These are phyloP conservation scores for Lypha dubia DNA, from an alignment of 2,888 invertebrate genomes.

Conservation along the genomic window DNA sequence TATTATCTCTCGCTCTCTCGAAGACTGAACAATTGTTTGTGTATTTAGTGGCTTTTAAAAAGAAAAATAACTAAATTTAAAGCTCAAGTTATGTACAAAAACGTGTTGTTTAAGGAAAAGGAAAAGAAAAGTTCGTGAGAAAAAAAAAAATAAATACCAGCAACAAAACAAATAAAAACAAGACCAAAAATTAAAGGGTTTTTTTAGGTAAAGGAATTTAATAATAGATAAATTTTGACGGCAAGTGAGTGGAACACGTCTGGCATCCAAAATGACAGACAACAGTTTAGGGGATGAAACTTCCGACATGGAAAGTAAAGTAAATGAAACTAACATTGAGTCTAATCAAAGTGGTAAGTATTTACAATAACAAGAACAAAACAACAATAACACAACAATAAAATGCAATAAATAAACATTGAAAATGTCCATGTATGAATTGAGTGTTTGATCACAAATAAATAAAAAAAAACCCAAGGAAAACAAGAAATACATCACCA, in stretches of 20 bases:
- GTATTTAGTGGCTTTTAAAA: constrained; percentile 50
- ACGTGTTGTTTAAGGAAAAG: constrained; percentile 53
- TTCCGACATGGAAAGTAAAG: constrained; percentile 69
- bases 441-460: not conserved
- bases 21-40: constrained; percentile 55
- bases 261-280: constrained; percentile 70
- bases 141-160: not conserved
- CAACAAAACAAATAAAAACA: constrained; percentile 30
- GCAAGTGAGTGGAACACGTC: constrained; percentile 66
- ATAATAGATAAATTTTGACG: constrained; percentile 31
- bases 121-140: constrained; percentile 35
- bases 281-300: constrained; percentile 67
- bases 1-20: constrained; percentile 7
- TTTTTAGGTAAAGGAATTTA: constrained; percentile 57
- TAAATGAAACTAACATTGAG: constrained; percentile 68
- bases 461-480: constrained; percentile 22
- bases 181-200: constrained; percentile 25
- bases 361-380: constrained; percentile 5
- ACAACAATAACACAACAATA: constrained; percentile 8
- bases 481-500: constrained; percentile 49
- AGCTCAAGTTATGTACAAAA: constrained; percentile 40
- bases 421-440: not conserved
- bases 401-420: constrained; percentile 33
- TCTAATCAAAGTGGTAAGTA: constrained; percentile 70
- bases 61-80: constrained; percentile 28